Percentiles rank a stretch among this genome's conserved stretches.
phyloP scores from a whole-genome alignment of 1,140 invertebrate species.

The Pseudomyrmex cubaensis region DNA sequence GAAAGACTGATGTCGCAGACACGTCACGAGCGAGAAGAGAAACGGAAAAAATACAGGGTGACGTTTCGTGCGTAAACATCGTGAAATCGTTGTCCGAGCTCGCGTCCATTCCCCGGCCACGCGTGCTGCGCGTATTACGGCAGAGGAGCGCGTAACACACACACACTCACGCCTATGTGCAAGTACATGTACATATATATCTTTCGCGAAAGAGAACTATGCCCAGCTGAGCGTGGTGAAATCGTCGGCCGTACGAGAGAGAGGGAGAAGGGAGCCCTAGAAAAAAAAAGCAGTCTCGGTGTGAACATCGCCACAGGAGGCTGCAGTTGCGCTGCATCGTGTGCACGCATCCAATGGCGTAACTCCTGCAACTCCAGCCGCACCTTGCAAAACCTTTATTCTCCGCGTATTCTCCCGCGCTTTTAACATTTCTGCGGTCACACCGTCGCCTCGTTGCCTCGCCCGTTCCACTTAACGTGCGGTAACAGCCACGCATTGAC shows the following conservation, averaged over 20 bases:
- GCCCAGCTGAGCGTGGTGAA: constrained; percentile 69
- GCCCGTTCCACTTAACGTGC: background rate
- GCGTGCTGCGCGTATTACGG: constrained; percentile 6
- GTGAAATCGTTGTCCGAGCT: constrained; percentile 42
- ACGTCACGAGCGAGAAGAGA: constrained; percentile 11
- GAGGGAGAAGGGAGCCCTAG: constrained; percentile 62
- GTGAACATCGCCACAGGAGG: constrained; percentile 63
- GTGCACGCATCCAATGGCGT: constrained; percentile 65
- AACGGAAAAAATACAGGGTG: constrained; percentile 31
- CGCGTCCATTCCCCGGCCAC: background rate
- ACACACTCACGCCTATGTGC: background rate
- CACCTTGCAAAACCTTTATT: constrained; percentile 31
- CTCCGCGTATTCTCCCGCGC: constrained; percentile 1
- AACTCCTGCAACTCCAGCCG: constrained; percentile 26
- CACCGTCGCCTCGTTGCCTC: constrained; percentile 2
- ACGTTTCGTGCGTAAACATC: constrained; percentile 44
- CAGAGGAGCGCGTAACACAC: constrained; percentile 20
- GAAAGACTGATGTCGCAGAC: background rate
- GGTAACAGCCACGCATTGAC: background rate
- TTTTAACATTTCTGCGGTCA: constrained; percentile 9
- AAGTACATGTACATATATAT: too few species aligned
- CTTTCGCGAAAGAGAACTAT: constrained; percentile 39
- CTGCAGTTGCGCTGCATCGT: constrained; percentile 53
- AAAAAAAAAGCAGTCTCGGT: constrained; percentile 62
- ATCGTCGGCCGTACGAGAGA: constrained; percentile 51